Conservation (phyloP, 2,888 invertebrate genomes). For the Folsomia candida region DNA sequence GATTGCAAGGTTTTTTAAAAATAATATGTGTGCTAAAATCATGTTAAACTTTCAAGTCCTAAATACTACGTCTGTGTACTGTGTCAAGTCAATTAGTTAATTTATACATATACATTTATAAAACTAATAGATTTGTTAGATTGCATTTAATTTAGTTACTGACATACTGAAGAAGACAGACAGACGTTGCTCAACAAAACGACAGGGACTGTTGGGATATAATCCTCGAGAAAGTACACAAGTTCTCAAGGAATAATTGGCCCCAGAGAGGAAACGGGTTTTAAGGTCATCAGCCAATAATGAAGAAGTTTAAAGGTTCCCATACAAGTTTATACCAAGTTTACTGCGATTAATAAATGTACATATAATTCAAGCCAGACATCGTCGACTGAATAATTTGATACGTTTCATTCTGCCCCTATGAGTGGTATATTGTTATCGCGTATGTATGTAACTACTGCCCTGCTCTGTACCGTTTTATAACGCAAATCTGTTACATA, state of each 20-base stretch:
- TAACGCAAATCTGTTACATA: background rate
- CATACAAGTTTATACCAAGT: no score
- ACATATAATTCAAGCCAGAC: no score
- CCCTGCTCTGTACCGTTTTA: background rate
- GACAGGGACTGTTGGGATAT: background rate
- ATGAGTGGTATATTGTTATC: background rate
- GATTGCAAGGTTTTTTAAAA: background rate
- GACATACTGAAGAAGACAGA: background rate
- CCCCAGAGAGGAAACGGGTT: background rate
- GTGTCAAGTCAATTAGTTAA: background rate
- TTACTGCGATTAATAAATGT: no score
- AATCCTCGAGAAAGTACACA: background rate
- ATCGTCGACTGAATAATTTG: background rate
- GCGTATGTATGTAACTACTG: background rate
- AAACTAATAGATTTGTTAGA: no score
- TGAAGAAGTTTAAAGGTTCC: no score
- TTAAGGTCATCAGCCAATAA: background rate
- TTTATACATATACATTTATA: background rate
- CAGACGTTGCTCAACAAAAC: background rate
- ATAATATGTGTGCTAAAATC: background rate
- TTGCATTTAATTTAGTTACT: background rate
- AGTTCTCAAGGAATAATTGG: background rate
- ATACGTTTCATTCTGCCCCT: background rate
- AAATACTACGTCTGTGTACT: background rate
- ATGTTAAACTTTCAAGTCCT: background rate